These are phyloP conservation scores for Euthynnus affinis DNA, from an alignment of 2,797 vertebrate species.

Conservation along the genomic window DNA sequence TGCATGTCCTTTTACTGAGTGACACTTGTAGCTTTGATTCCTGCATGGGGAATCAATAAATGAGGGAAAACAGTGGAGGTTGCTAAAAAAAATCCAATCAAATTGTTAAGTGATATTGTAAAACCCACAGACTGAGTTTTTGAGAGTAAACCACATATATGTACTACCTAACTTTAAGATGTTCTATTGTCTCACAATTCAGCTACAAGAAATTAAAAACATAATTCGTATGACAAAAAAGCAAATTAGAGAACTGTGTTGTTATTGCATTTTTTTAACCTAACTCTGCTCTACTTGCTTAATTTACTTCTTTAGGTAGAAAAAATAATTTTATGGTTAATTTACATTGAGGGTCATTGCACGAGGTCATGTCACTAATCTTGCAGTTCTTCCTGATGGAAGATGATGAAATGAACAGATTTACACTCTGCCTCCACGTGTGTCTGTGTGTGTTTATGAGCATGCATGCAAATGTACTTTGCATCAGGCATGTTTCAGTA, in stretches of 20 bases:
- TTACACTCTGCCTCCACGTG: slow-evolving; percentile 13
- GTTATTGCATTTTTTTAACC: slow-evolving; percentile 26
- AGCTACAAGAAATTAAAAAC: background rate
- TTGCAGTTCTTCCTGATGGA: slow-evolving; percentile 20
- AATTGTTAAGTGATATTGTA: slow-evolving; percentile 14
- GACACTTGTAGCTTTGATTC: slow-evolving; percentile 21
- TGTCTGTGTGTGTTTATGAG: slow-evolving; percentile 46
- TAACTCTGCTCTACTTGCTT: slow-evolving; percentile 15
- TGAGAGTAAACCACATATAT: slow-evolving; percentile 3
- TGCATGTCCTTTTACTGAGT: slow-evolving; percentile 32
- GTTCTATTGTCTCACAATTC: background rate
- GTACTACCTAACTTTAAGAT: background rate
- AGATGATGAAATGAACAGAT: slow-evolving; percentile 21
- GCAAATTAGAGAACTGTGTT: slow-evolving; percentile 8
- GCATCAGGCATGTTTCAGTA: slow-evolving; percentile 36
- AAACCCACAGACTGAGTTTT: slow-evolving; percentile 16
- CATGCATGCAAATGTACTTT: slow-evolving; percentile 34
- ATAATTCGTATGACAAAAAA: slow-evolving; percentile 8
- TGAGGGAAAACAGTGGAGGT: background rate
- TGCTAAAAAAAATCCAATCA: slow-evolving; percentile 34
- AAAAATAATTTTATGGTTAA: background rate
- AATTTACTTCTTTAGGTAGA: background rate
- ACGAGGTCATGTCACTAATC: background rate
- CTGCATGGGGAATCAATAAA: slow-evolving; percentile 46
- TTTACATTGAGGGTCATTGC: slow-evolving; percentile 6